Percentiles rank a stretch among this genome's conserved stretches.
These are phyloP conservation scores for Paramormyrops kingsleyae DNA, from an alignment of 2,113 vertebrate genomes.

Conservation along the genomic window DNA sequence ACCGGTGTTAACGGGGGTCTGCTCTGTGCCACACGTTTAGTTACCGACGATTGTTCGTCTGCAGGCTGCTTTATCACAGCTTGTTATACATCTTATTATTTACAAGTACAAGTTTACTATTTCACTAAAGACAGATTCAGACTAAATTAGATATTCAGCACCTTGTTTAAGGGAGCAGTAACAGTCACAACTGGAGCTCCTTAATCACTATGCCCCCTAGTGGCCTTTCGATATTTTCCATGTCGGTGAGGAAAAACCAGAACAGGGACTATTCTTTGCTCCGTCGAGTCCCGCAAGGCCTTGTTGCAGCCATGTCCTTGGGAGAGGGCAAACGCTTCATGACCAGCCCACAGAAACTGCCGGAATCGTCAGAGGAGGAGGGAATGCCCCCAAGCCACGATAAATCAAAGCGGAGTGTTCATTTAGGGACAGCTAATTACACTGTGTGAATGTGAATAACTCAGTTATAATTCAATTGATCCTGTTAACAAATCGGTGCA, in stretches of 20 bases:
- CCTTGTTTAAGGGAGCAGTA: background rate
- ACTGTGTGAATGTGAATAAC: background rate
- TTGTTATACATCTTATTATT: background rate
- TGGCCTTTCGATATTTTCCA: background rate
- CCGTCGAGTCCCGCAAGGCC: background rate
- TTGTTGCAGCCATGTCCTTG: conserved; percentile 9
- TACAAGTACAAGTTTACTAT: background rate
- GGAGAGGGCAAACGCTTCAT: background rate
- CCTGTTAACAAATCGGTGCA: background rate
- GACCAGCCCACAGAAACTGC: background rate
- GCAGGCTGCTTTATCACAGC: background rate
- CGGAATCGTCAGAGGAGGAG: background rate
- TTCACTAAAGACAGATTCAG: background rate
- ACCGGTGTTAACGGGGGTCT: background rate
- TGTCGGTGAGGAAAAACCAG: background rate
- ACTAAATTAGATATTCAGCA: background rate
- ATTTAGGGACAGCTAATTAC: background rate
- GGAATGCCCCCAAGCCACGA: background rate
- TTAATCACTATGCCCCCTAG: background rate
- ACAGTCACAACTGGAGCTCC: background rate
- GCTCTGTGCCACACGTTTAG: background rate
- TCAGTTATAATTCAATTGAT: conserved; percentile 8
- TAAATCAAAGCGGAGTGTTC: background rate
- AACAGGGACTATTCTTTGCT: background rate
- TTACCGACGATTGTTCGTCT: background rate